Conservation (phyloP, 2,888 invertebrate genomes). For the Meta bourneti region DNA sequence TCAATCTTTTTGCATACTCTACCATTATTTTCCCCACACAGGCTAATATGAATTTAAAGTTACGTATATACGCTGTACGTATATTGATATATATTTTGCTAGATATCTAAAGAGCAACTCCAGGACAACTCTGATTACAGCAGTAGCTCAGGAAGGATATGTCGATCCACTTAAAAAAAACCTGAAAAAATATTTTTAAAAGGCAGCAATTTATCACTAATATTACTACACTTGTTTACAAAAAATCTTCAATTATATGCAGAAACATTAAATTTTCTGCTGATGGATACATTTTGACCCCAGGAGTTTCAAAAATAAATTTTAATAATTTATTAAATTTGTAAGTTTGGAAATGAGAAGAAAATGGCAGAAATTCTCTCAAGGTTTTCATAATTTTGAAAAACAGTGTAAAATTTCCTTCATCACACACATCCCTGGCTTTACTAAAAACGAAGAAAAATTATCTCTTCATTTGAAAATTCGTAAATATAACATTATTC, state of each 20-base stretch:
- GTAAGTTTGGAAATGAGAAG: not conserved
- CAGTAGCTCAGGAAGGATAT: slow-evolving; percentile 69
- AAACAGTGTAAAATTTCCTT: no score
- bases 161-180: slow-evolving; percentile 44
- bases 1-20: not conserved
- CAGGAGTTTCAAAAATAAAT: not conserved
- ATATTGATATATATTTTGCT: slow-evolving; percentile 66
- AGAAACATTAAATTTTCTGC: not conserved
- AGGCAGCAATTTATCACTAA: slow-evolving; percentile 37
- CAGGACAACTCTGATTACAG: slow-evolving; percentile 62
- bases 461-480: no score
- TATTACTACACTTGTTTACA: not conserved
- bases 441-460: no score
- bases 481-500: no score
- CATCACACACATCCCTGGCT: no score
- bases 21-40: slow-evolving; percentile 26
- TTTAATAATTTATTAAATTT: not conserved
- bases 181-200: slow-evolving; percentile 29
- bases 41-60: slow-evolving; percentile 60
- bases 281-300: not conserved
- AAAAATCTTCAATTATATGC: not conserved
- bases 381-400: no score
- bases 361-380: no score
- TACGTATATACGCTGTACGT: slow-evolving; percentile 75
- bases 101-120: slow-evolving; percentile 61